A percentile compares a stretch with the other conserved stretches of the same genome.
phyloP scores from a whole-genome alignment of 2,113 vertebrate species.

The Eonycteris spelaea region DNA sequence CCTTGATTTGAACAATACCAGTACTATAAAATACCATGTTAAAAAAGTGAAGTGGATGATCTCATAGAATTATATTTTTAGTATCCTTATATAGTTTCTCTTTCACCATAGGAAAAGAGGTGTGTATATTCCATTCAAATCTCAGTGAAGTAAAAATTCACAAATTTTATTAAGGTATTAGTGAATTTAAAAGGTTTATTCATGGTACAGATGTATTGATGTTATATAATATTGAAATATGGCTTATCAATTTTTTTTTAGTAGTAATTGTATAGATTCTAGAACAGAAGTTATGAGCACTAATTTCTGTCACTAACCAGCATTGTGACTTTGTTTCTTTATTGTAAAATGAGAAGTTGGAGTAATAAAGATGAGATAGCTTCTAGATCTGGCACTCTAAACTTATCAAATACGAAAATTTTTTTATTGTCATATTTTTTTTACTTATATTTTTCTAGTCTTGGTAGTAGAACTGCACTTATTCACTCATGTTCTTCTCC shows the following conservation, averaged over 20 bases:
- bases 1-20: no score
- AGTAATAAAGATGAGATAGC: not conserved
- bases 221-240: not conserved
- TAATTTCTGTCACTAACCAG: not conserved
- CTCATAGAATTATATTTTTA: no score
- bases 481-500: not conserved
- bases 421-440: not conserved
- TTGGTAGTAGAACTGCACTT: not conserved
- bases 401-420: not conserved
- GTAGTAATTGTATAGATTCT: not conserved
- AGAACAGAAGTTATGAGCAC: not conserved
- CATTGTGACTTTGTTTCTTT: not conserved
- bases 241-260: not conserved
- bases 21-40: no score
- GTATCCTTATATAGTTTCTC: no score
- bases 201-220: not conserved
- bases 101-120: no score
- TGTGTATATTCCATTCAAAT: no score
- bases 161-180: not conserved
- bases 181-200: not conserved
- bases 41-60: no score
- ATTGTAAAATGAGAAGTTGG: not conserved
- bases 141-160: not conserved
- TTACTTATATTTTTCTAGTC: not conserved
- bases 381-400: not conserved